Evolutionary conservation across 1,140 invertebrate genomes (phyloP), one percentile per base, ranked within the genome.

Genomic region (Zaprionus davidi): DNA sequence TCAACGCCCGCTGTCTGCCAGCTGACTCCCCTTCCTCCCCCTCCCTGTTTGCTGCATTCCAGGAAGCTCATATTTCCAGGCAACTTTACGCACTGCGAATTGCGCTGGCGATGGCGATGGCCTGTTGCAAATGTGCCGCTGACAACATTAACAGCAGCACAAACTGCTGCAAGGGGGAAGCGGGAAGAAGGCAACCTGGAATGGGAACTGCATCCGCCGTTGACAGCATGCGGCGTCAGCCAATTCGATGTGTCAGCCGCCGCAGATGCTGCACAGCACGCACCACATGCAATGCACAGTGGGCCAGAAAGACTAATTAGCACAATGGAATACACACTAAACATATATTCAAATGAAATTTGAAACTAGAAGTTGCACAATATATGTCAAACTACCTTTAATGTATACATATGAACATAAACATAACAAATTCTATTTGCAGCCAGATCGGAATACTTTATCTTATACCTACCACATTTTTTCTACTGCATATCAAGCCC

Each of bases 1-100:
- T 86, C 79, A 79, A 77, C 73, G 76, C 68, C n/a, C n/a, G 41
- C n/a, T 17, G 41, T 31, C 9, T 9, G 31, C 31, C 31, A 31
- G 9, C 31, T 31, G 31, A 31, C 31, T 31, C 9, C 31, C 2
- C 31, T 11, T 0, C 9, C 15, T n/a, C 13, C 15, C 38, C 13
- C 15, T 41, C 6, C 44, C 9, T 9, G 28, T 60, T 26, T 17
- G 36, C 57, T 15, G n/a, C 77, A 87, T 83, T 81, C 78, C 78
- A 24, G 71, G 74, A 84, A 87, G 68, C 78, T 81, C 74, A 62
- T 76, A 68, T 88, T 78, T 87, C 84, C 41, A 84, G 78, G 74
- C 81, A 84, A 51, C 58, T 79, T 80, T 81, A 88, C 78, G 58
- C 65, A 78, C 78, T 88, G 80, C 71, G 67, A 87, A 72, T 65